Conservation (phyloP, 2,888 invertebrate genomes). For the Myathropa florea region DNA sequence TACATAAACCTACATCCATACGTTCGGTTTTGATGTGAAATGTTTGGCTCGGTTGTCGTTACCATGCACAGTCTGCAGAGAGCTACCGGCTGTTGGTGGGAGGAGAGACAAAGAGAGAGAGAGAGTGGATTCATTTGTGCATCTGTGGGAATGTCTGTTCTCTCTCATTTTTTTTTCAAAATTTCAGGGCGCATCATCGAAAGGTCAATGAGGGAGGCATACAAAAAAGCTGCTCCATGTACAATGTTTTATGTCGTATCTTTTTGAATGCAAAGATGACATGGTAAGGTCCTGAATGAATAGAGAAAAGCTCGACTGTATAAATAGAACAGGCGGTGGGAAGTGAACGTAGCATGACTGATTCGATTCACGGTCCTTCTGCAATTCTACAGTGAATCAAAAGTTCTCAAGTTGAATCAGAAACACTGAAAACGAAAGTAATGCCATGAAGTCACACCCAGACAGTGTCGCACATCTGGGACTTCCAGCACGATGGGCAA, state of each 20-base stretch:
- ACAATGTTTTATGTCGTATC: background rate
- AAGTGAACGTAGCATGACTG: background rate
- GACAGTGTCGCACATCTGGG: background rate
- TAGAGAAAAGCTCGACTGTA: slow-evolving; percentile 29
- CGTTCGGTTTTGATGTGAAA: background rate
- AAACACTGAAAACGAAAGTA: slow-evolving; percentile 44
- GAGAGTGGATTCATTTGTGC: background rate
- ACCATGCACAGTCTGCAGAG: background rate
- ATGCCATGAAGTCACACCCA: background rate
- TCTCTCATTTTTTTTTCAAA: background rate
- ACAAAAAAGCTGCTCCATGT: slow-evolving; percentile 13
- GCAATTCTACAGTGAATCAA: background rate
- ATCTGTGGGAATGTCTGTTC: background rate
- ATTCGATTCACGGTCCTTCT: background rate
- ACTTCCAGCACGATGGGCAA: background rate
- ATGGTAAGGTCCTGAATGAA: slow-evolving; percentile 12
- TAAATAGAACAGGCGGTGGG: background rate
- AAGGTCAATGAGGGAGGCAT: slow-evolving; percentile 49
- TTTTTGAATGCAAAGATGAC: background rate
- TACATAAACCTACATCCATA: background rate
- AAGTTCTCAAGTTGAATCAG: slow-evolving; percentile 27
- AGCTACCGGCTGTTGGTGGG: background rate
- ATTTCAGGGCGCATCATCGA: slow-evolving; percentile 44
- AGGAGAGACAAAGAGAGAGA: background rate
- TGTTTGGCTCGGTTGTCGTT: slow-evolving; percentile 14